phyloP scores from a whole-genome alignment of 2,113 vertebrate species.

The Astur gentilis region DNA sequence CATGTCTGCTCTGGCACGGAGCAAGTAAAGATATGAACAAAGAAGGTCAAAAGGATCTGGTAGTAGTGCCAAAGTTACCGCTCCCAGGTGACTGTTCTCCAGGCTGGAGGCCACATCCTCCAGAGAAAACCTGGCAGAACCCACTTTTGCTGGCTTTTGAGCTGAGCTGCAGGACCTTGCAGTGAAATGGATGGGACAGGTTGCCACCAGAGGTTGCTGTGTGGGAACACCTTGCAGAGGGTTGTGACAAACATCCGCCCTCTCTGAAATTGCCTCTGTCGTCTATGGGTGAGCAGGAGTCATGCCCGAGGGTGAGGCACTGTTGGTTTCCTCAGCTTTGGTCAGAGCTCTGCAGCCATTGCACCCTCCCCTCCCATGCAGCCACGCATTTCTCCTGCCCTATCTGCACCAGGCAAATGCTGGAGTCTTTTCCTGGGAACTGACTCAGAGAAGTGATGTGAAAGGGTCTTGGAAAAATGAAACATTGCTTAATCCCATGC shows the following conservation, averaged over 20 bases:
- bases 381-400: fast-evolving
- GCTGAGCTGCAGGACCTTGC: not conserved
- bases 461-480: not conserved
- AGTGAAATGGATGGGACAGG: not conserved
- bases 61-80: not conserved
- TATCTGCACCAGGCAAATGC: not conserved
- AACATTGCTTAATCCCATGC: not conserved
- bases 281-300: not conserved
- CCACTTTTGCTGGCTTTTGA: not conserved
- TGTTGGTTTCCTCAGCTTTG: not conserved
- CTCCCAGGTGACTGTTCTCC: not conserved
- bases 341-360: not conserved
- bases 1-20: not conserved
- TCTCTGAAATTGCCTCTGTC: not conserved
- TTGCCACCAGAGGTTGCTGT: not conserved
- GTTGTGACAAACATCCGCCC: not conserved
- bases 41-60: not conserved
- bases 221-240: not conserved
- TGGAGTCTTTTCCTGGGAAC: not conserved
- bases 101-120: not conserved
- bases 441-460: not conserved
- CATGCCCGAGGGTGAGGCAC: not conserved
- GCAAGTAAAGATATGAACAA: not conserved
- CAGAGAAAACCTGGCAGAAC: not conserved
- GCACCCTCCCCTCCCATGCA: not conserved